Evolutionary conservation across 2,113 vertebrate genomes (phyloP).

Genomic region (Orthonyx spaldingii): DNA sequence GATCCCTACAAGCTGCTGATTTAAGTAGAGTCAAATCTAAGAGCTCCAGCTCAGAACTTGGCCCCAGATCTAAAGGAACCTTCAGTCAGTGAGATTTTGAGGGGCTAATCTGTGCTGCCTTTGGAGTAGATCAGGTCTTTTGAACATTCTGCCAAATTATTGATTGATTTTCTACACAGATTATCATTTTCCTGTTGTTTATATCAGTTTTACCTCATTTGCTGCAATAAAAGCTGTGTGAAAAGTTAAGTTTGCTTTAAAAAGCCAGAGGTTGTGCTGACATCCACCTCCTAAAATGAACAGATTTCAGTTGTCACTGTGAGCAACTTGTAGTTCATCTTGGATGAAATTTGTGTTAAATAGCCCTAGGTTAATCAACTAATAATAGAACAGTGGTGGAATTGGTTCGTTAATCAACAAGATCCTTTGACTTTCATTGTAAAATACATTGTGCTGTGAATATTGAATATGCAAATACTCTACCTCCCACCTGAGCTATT

Average conservation of each 20-base stretch:
- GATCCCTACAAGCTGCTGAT: neutral
- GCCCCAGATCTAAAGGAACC: neutral
- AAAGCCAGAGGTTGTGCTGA: neutral
- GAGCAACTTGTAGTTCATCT: neutral
- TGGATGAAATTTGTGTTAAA: neutral
- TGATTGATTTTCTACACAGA: neutral
- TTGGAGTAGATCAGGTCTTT: neutral
- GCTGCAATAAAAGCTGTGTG: neutral
- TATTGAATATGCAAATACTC: slow-evolving; percentile 54
- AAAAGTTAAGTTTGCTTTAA: neutral
- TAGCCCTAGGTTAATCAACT: slow-evolving; percentile 3
- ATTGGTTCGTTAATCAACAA: slow-evolving; percentile 23
- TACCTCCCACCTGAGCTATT: slow-evolving; percentile 43
- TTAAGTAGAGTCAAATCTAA: neutral
- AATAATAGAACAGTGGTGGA: slow-evolving; percentile 33
- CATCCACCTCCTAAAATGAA: neutral
- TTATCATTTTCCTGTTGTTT: neutral
- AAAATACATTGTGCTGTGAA: slow-evolving; percentile 27
- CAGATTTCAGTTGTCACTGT: neutral
- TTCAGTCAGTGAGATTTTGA: neutral
- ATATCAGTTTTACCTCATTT: neutral
- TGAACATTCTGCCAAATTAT: neutral
- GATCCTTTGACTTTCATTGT: slow-evolving; percentile 42
- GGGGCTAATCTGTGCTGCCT: neutral
- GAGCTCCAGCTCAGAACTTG: neutral